Conservation (phyloP, 1,140 invertebrate genomes). For the Thereuonema tuberculata region DNA sequence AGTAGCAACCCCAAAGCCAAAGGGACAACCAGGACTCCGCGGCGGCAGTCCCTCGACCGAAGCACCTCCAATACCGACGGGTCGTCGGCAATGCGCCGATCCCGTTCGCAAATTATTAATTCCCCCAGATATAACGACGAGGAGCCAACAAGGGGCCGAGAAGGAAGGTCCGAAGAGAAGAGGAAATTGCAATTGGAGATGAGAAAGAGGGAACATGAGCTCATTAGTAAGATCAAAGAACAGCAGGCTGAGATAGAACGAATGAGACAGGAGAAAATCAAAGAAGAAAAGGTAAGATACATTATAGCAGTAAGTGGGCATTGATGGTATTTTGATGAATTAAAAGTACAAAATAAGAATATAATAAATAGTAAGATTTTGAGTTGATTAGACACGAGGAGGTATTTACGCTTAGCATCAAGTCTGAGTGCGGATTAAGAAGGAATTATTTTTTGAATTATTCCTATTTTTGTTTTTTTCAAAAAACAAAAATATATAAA, state of each 20-base stretch:
- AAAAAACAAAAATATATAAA: no score
- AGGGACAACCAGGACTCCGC: neutral
- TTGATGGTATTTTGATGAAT: no score
- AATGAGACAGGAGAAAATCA: slow-evolving; percentile 15
- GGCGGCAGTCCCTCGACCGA: slow-evolving; percentile 10
- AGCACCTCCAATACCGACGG: slow-evolving; percentile 6
- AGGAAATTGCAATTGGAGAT: slow-evolving; percentile 22
- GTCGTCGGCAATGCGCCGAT: slow-evolving; percentile 16
- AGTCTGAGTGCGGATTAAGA: no score
- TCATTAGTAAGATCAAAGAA: slow-evolving; percentile 19
- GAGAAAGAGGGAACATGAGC: slow-evolving; percentile 22
- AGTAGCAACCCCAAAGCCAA: neutral
- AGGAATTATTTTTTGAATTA: no score
- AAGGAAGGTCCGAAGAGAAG: slow-evolving; percentile 19
- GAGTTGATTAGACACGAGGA: no score
- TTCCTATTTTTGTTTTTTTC: no score
- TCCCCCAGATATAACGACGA: slow-evolving; percentile 9
- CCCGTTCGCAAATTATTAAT: slow-evolving; percentile 13
- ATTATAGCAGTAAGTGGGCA: no score
- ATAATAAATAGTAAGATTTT: no score
- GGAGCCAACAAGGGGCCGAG: slow-evolving; percentile 22
- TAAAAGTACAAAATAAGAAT: no score
- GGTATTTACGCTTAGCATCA: no score
- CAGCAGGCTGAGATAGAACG: slow-evolving; percentile 19
- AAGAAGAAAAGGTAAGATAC: slow-evolving; percentile 7